phyloP scores from a whole-genome alignment of 1,140 invertebrate genomes.

The Meteorus sp. region DNA sequence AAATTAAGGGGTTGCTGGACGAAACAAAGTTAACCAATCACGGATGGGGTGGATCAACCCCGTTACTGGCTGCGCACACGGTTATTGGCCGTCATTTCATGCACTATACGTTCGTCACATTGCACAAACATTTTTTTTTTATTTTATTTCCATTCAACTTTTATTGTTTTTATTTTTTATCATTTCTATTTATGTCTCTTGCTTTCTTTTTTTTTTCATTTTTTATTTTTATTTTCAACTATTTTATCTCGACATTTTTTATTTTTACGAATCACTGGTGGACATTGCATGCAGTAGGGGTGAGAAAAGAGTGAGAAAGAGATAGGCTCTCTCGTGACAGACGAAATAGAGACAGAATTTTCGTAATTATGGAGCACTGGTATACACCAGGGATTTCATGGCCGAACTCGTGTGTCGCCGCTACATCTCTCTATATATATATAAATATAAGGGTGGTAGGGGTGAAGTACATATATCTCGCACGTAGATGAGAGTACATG shows the following conservation, averaged over 20 bases:
- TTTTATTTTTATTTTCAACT: no score
- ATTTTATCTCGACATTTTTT: no score
- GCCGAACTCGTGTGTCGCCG: slow-evolving; percentile 36
- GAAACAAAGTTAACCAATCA: slow-evolving; percentile 52
- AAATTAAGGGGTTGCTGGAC: slow-evolving; percentile 46
- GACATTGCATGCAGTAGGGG: neutral
- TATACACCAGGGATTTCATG: slow-evolving; percentile 47
- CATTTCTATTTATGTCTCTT: no score
- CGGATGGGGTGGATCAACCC: slow-evolving; percentile 32
- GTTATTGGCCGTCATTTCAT: no score
- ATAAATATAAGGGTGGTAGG: no score
- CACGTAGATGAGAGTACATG: no score
- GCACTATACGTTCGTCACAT: slow-evolving; percentile 30
- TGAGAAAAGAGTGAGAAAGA: no score
- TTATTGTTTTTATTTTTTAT: slow-evolving; percentile 7
- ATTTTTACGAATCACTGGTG: slow-evolving; percentile 23
- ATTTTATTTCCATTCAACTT: neutral
- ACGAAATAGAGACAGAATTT: slow-evolving; percentile 37
- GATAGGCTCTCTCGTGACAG: no score
- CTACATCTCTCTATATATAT: no score
- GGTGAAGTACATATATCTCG: no score
- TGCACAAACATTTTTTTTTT: slow-evolving; percentile 39
- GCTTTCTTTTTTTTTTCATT: no score
- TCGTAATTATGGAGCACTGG: slow-evolving; percentile 50
- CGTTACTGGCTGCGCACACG: slow-evolving; percentile 42